Conservation (phyloP, 1,140 invertebrate genomes). For the Bicyclus anynana region DNA sequence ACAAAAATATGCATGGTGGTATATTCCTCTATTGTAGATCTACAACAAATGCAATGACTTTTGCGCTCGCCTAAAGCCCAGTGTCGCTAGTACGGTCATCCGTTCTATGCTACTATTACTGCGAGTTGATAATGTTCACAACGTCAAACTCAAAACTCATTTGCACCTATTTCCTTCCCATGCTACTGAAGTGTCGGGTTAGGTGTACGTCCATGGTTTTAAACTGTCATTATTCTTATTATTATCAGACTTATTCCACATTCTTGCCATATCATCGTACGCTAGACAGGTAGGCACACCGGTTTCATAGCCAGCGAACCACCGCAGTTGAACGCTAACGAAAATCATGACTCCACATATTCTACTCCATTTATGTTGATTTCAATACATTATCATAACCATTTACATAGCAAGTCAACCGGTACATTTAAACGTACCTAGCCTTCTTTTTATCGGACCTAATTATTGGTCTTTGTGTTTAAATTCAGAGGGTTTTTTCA, state of each 20-base stretch:
- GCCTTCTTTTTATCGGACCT: constrained; percentile 61
- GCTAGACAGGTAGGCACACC: constrained; percentile 34
- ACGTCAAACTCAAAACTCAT: no score
- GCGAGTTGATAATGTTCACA: no score
- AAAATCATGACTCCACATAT: constrained; percentile 66
- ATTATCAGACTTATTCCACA: not conserved
- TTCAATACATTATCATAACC: constrained; percentile 70
- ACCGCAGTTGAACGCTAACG: constrained; percentile 47
- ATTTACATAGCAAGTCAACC: constrained; percentile 66
- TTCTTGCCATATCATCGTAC: constrained; percentile 49
- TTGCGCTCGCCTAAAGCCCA: no score
- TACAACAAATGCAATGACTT: no score
- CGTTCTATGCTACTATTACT: no score
- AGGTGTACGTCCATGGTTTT: no score
- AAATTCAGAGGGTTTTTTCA: constrained; percentile 55
- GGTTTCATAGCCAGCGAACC: constrained; percentile 41
- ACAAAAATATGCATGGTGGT: no score
- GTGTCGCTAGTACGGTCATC: no score
- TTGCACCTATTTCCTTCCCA: no score
- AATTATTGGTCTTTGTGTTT: constrained; percentile 74
- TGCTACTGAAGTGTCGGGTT: no score
- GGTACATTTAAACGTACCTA: constrained; percentile 44
- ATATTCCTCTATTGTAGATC: no score
- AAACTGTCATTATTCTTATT: not conserved
- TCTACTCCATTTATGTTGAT: constrained; percentile 70